phyloP scores from a whole-genome alignment of 2,888 invertebrate species.

The Lasius fuliginosus region DNA sequence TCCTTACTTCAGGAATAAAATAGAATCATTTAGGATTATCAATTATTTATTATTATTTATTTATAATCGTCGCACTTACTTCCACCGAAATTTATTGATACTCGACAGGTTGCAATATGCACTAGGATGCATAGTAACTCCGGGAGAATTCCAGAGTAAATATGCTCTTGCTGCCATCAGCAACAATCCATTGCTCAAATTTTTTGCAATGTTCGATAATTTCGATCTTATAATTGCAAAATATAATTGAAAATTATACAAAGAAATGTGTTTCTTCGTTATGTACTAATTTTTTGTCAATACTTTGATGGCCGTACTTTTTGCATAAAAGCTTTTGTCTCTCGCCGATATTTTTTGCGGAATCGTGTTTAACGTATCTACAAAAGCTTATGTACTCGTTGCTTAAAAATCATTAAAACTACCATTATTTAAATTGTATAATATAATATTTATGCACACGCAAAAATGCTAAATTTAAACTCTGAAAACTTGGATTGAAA shows the following conservation, averaged over 20 bases:
- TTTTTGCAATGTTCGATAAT: constrained; percentile 67
- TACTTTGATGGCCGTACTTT: background rate
- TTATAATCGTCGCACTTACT: constrained; percentile 54
- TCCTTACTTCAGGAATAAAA: constrained; percentile 13
- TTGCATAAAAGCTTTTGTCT: background rate
- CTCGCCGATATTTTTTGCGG: background rate
- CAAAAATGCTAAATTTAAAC: too few species aligned
- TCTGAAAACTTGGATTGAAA: too few species aligned
- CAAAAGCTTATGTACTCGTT: background rate
- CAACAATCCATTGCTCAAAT: constrained; percentile 71
- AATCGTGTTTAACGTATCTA: background rate
- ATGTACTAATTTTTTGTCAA: background rate
- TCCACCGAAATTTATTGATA: constrained; percentile 70
- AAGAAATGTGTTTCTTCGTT: background rate
- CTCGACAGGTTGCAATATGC: constrained; percentile 69
- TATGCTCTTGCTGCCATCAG: constrained; percentile 80
- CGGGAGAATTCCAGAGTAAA: constrained; percentile 80
- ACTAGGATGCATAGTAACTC: constrained; percentile 78
- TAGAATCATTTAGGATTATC: background rate
- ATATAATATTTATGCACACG: too few species aligned
- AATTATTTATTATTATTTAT: constrained; percentile 12
- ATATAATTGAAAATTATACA: background rate
- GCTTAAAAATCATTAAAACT: too few species aligned
- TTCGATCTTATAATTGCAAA: constrained; percentile 72
- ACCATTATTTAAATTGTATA: too few species aligned